These are phyloP conservation scores for Nymphalis polychloros DNA, from an alignment of 2,888 invertebrate species.

Conservation along the genomic window DNA sequence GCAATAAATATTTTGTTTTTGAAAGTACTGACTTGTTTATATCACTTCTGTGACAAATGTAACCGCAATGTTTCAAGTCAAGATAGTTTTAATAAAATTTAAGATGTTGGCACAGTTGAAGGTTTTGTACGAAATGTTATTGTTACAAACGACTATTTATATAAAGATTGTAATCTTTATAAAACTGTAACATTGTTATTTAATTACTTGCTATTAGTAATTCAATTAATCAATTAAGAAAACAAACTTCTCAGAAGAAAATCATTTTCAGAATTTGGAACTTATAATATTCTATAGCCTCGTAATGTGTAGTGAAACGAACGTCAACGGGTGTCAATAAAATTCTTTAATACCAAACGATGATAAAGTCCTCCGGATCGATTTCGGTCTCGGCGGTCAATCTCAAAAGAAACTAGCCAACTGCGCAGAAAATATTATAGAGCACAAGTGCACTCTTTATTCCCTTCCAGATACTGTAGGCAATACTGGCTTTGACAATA, in stretches of 20 bases:
- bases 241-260: not conserved
- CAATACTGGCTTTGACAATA: too few relatives aligned
- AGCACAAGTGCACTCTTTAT: too few relatives aligned
- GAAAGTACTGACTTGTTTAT: not conserved
- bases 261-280: not conserved
- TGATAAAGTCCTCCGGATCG: too few relatives aligned
- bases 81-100: not conserved
- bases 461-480: too few relatives aligned
- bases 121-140: not conserved
- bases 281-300: too few relatives aligned
- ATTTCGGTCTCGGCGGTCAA: too few relatives aligned
- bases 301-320: too few relatives aligned
- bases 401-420: too few relatives aligned
- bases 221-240: not conserved
- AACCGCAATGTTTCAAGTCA: not conserved
- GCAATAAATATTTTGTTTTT: constrained; percentile 4
- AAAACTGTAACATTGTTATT: not conserved
- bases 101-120: not conserved
- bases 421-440: too few relatives aligned
- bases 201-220: too few relatives aligned
- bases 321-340: too few relatives aligned
- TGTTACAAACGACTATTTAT: not conserved
- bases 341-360: too few relatives aligned
- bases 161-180: not conserved
- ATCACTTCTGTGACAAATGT: not conserved